phyloP scores from a whole-genome alignment of 2,888 invertebrate genomes.

The Drosophila picticornis region DNA sequence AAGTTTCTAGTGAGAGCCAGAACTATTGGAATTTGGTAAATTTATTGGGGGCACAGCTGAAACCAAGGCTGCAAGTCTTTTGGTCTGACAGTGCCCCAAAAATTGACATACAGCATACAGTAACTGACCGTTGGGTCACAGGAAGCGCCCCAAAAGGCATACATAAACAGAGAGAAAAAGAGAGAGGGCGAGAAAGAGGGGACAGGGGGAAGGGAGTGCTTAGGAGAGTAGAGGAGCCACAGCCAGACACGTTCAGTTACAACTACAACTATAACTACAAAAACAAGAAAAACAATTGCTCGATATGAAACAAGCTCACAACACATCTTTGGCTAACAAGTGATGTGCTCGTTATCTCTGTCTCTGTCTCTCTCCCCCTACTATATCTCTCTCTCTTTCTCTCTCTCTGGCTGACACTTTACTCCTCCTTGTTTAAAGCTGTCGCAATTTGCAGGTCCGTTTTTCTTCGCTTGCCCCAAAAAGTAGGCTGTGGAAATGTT shows the following conservation, averaged over 20 bases:
- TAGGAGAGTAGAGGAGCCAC: neutral
- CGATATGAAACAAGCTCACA: slow-evolving; percentile 69
- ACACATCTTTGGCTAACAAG: slow-evolving; percentile 75
- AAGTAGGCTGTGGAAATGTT: slow-evolving; percentile 45
- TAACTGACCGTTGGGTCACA: slow-evolving; percentile 59
- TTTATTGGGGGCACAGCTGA: slow-evolving; percentile 10
- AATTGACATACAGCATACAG: slow-evolving; percentile 1
- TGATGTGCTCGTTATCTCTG: slow-evolving; percentile 37
- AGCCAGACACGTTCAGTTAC: slow-evolving; percentile 60
- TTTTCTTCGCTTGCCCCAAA: slow-evolving; percentile 2
- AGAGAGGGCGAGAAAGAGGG: too few species aligned
- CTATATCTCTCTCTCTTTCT: neutral
- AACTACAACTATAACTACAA: slow-evolving; percentile 28
- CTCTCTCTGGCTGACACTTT: neutral
- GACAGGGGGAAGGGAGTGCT: neutral
- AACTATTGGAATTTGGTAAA: neutral
- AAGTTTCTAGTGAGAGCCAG: neutral
- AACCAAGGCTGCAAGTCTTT: neutral
- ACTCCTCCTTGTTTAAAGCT: slow-evolving; percentile 12
- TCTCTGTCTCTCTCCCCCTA: neutral
- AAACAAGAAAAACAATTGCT: slow-evolving; percentile 52
- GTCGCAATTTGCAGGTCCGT: slow-evolving; percentile 9
- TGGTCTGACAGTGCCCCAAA: neutral
- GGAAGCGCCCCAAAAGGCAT: slow-evolving; percentile 51
- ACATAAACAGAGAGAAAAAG: neutral